phyloP scores from a whole-genome alignment of 2,113 vertebrate genomes.

The Clarias batrachus region DNA sequence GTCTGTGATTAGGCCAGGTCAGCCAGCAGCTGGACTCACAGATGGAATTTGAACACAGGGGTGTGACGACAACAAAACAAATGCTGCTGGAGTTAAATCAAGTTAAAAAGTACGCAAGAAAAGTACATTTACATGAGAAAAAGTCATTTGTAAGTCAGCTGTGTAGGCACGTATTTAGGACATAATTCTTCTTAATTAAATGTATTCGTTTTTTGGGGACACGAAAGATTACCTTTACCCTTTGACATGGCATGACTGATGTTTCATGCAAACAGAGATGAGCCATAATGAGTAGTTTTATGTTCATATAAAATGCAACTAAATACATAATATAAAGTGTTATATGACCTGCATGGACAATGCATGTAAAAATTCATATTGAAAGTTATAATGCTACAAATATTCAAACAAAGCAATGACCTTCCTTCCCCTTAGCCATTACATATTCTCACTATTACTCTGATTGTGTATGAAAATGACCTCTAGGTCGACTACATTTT shows the following conservation, averaged over 20 bases:
- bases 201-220: not conserved
- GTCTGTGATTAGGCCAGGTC: slow-evolving; percentile 9
- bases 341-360: not conserved
- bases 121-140: not conserved
- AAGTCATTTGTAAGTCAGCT: not conserved
- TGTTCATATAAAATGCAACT: not conserved
- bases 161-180: not conserved
- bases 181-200: not conserved
- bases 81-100: not conserved
- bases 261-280: not conserved
- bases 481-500: slow-evolving; percentile 2
- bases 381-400: not conserved
- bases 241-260: not conserved
- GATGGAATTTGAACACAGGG: slow-evolving; percentile 3
- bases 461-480: slow-evolving; percentile 14
- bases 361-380: not conserved
- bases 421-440: not conserved
- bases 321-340: not conserved
- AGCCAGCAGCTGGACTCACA: not conserved
- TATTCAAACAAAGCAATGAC: not conserved
- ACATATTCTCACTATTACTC: not conserved
- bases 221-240: not conserved
- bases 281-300: not conserved
- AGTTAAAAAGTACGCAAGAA: not conserved
- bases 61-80: not conserved